A percentile compares a stretch with the other conserved stretches of the same genome.
These are phyloP conservation scores for Aspidapion aeneum DNA, from an alignment of 2,888 invertebrate species.

Conservation along the genomic window DNA sequence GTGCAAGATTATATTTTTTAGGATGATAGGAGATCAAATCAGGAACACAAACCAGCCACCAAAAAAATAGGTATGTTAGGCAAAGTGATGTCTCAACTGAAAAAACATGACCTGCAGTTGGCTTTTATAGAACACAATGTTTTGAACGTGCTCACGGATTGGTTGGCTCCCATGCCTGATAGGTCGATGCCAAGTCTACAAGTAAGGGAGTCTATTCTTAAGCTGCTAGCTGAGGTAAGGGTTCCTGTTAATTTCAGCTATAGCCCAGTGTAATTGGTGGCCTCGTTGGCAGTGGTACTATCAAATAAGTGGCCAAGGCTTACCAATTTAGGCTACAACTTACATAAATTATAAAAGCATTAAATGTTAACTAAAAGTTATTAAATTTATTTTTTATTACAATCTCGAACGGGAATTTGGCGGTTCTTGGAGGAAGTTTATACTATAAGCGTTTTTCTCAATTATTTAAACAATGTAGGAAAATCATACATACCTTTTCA, in stretches of 20 bases:
- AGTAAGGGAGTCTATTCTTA: constrained; percentile 85
- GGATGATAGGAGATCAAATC: constrained; percentile 87
- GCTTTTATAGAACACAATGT: constrained; percentile 97
- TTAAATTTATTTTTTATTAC: constrained; percentile 8
- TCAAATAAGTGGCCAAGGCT: not conserved
- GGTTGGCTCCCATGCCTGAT: constrained; percentile 98
- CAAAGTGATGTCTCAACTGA: constrained; percentile 85
- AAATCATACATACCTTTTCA: no score
- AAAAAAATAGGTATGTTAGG: constrained; percentile 90
- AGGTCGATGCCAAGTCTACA: constrained; percentile 92
- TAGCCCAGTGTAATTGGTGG: no score
- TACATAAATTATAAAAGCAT: no score
- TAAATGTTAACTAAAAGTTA: not conserved
- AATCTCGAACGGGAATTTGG: no score
- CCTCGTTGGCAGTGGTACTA: no score
- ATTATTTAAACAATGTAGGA: no score
- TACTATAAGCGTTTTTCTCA: no score
- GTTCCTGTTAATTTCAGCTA: not conserved
- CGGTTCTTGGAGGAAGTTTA: no score
- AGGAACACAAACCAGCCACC: constrained; percentile 80
- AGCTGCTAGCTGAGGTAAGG: constrained; percentile 71
- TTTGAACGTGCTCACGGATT: constrained; percentile 87
- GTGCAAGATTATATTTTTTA: constrained; percentile 24
- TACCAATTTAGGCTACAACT: no score
- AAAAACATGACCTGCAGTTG: constrained; percentile 91